Base-by-base conservation (phyloP, 1,140 invertebrate genomes). In the Colletes gigas region DNA sequence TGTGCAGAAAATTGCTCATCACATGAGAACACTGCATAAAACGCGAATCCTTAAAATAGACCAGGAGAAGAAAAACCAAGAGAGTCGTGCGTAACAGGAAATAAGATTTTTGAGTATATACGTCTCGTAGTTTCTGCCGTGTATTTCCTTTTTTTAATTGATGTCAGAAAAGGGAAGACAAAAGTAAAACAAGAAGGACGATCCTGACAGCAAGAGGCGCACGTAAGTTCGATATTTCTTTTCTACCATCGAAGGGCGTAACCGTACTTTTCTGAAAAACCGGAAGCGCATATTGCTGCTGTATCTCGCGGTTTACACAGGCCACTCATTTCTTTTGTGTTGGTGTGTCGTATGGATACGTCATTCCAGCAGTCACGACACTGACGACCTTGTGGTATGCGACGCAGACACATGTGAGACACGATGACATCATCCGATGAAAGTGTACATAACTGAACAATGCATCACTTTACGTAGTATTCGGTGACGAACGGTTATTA, bases 351-450 rank as follows among this genome's bases (percentile, higher is more conserved):
- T 66, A 12, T 52, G 30, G 44, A 74, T 75, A 75, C 54, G 54
- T 67, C 71, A 80, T 80, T 74, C 62, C 71, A 65, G 70, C 75
- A 78, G 83, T 75, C 87, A 78, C 77, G 82, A 78, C 75, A 80
- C 66, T 62, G 60, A 66, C 85, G 85, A 85, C 85, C 84, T 86
- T 86, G 85, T 83, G 83, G 78, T 86, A 82, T 85, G 85, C 78
- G 82, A 87, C 87, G 80, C 78, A 79, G 87, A 83, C 78, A 85
- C 63, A 85, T 39, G 66, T 69, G 71, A 85, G 83, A 60, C 78
- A 77, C 84, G 85, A 90, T 91, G 91, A 91, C 91, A 91, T 92
- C 91, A 92, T 85, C 89, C 75, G 86, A 92, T 89, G 91, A 92
- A 91, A 92, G 89, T 91, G 84, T 87, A 86, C 89, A 91, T 91